A percentile compares a stretch with the other conserved stretches of the same genome.
Conservation (phyloP, 2,113 vertebrate genomes). For the Plestiodon gilberti region DNA sequence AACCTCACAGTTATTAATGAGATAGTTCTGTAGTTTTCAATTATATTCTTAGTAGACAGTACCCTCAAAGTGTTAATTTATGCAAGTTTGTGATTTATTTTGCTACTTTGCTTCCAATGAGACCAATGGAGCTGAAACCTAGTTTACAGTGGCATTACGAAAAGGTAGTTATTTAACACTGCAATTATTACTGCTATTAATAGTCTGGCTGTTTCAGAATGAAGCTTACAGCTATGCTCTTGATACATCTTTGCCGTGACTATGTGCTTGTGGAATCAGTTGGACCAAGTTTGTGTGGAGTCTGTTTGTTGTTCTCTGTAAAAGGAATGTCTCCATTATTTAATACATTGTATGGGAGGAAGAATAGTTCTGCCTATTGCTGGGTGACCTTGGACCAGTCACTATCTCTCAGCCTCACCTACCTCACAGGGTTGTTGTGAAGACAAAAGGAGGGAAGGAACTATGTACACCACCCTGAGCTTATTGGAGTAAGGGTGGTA, state of each 20-base stretch:
- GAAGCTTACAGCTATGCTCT: neutral
- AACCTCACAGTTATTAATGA: neutral
- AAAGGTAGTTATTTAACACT: neutral
- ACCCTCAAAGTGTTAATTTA: neutral
- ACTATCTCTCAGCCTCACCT: too few relatives aligned
- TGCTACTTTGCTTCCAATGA: neutral
- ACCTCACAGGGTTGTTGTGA: too few relatives aligned
- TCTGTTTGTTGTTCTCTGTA: neutral
- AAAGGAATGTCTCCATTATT: neutral
- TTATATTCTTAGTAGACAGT: neutral
- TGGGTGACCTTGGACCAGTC: too few relatives aligned
- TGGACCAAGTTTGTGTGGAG: neutral
- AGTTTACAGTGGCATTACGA: neutral
- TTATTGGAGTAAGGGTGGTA: too few relatives aligned
- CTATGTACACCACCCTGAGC: too few relatives aligned
- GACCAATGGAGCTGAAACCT: neutral
- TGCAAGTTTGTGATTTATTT: constrained; percentile 2
- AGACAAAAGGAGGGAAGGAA: too few relatives aligned
- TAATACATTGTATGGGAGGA: too few relatives aligned
- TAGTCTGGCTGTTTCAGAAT: constrained; percentile 21
- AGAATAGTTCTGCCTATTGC: too few relatives aligned
- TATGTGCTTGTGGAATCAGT: neutral
- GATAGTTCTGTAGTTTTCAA: neutral
- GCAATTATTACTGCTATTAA: neutral
- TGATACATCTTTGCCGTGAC: accelerated